Conservation (phyloP, 1,140 invertebrate genomes). For the Hormaphis cornu region DNA sequence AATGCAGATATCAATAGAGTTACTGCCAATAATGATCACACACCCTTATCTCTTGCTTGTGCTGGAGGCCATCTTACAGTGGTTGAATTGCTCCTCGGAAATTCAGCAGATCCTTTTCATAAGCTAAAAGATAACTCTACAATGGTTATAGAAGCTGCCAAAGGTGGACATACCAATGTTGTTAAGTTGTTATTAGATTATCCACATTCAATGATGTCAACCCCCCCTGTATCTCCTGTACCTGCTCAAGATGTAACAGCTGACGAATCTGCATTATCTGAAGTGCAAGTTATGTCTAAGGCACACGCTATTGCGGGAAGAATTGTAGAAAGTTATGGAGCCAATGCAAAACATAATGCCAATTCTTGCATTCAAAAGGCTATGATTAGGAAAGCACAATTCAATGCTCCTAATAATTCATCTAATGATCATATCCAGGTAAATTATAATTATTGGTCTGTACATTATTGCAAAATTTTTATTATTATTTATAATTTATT, state of each 20-base stretch:
- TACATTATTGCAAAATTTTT: not conserved
- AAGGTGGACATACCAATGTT: conserved; percentile 90
- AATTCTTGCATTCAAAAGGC: conserved; percentile 24
- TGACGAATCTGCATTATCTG: conserved; percentile 14
- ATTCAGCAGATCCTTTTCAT: conserved; percentile 89
- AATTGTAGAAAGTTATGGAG: conserved; percentile 20
- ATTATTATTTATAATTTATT: not conserved
- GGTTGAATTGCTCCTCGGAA: conserved; percentile 79
- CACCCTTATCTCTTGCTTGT: conserved; percentile 92
- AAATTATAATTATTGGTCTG: not conserved
- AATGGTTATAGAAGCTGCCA: conserved; percentile 96
- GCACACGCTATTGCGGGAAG: conserved; percentile 22
- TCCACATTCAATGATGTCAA: conserved; percentile 70
- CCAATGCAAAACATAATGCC: conserved; percentile 23
- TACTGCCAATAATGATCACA: conserved; percentile 97
- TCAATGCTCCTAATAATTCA: not conserved
- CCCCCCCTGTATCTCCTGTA: conserved; percentile 41
- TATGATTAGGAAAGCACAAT: conserved; percentile 24
- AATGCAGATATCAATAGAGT: conserved; percentile 87
- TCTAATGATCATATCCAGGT: not conserved
- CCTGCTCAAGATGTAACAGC: not conserved
- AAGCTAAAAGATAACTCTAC: conserved; percentile 97
- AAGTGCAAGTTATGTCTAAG: conserved; percentile 9
- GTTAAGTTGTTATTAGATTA: conserved; percentile 91
- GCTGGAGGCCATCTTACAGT: conserved; percentile 88